Base-by-base conservation (phyloP, 2,888 invertebrate species). In the Podabrus alpinus region DNA sequence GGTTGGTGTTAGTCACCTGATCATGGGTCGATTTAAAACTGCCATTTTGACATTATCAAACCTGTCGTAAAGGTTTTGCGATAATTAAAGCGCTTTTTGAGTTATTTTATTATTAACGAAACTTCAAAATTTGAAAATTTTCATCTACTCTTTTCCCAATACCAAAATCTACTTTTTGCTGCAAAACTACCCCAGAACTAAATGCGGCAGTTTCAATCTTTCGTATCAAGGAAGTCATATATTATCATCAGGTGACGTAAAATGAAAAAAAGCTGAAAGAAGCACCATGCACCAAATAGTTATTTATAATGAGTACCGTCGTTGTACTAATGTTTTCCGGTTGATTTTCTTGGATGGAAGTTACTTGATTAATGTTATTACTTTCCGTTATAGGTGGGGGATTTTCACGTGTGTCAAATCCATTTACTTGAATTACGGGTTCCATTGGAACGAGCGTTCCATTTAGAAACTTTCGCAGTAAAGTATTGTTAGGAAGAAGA, bases 391-490 rank as follows among this genome's bases (percentile, higher is more conserved):
- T 89, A 84, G 89, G 89, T 88, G 86, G 87, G 81, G 87, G 87
- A 80, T 86, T 86, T 81, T 85, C 84, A 80, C 87, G 86, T 88
- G 91, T 90, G 90, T 91, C 87, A 84, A 88, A 91, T 90, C 91
- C 89, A 88, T 89, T 86, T 84, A 88, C 87, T 86, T 87, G 86
- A 82, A 88, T 86, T 71, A 86, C 82, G 62, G 85, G 86, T 83
- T 88, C 87, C 86, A 93, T 92, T 87, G 94, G 93, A 87, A 94
- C 92, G 87, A 92, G 88, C 85, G 94, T 94, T 86, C 94, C 94
- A 84, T 94, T 94, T 80, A 94, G 94, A 86, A 92, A 94, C 88
- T 93, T 94, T 88, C 92, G 92, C 86, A 94, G 92, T 86, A 94
- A 89, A 86, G 92, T 93, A 88, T 94, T 94, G 89, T 94, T 93